Evolutionary conservation across 1,140 invertebrate genomes (phyloP).

Genomic region (Neodiprion pinetum): DNA sequence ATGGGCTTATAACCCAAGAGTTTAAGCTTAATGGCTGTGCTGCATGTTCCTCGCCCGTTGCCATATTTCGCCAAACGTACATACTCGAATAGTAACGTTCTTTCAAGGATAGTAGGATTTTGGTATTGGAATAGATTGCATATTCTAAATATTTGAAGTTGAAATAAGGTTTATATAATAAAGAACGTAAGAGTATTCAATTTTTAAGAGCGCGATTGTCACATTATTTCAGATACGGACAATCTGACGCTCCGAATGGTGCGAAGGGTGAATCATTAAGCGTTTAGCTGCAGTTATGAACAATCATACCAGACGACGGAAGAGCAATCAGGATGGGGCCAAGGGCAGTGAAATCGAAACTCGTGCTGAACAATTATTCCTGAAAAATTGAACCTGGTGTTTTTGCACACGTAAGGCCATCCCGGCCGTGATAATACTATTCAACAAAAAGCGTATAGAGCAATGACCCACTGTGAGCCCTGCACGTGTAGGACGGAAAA

Average conservation of each 20-base stretch:
- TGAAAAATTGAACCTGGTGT: slow-evolving; percentile 16
- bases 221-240: not conserved
- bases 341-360: not conserved
- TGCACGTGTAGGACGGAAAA: slow-evolving; percentile 55
- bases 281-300: not conserved
- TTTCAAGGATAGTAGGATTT: not conserved
- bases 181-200: no score
- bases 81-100: not conserved
- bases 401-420: slow-evolving; percentile 32
- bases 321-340: not conserved
- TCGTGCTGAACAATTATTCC: not conserved
- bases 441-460: slow-evolving; percentile 42
- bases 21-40: no score
- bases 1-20: no score
- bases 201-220: not conserved
- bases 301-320: not conserved
- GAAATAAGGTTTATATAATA: not conserved
- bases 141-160: not conserved
- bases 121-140: not conserved
- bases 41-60: no score
- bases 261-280: not conserved
- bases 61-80: no score
- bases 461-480: slow-evolving; percentile 56
- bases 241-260: not conserved
- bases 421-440: slow-evolving; percentile 43